Conservation (phyloP, 2,113 vertebrate species). For the Scartelaos histophorus region DNA sequence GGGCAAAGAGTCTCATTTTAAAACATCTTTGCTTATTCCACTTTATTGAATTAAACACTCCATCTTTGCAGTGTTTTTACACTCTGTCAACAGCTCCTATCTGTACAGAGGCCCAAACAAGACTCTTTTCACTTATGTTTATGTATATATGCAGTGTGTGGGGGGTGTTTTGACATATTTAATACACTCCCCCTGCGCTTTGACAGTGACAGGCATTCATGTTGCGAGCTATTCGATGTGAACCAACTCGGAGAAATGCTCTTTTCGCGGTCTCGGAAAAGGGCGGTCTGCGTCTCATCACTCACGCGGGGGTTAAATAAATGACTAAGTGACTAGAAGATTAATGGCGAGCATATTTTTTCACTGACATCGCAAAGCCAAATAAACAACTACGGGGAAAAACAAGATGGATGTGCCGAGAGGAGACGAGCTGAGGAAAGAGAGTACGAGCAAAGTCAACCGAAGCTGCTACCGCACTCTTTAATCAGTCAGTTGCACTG, state of each 20-base stretch:
- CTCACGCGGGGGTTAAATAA: conserved; percentile 37
- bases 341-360: conserved; percentile 50
- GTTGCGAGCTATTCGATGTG: conserved; percentile 5
- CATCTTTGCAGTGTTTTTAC: conserved; percentile 5
- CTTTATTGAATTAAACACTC: conserved; percentile 6
- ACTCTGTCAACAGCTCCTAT: conserved; percentile 47
- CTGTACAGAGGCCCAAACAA: neutral
- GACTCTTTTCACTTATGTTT: conserved; percentile 36
- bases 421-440: neutral
- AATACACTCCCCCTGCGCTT: neutral
- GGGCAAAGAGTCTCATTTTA: neutral
- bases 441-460: neutral
- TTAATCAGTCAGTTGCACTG: neutral
- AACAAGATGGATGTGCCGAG: neutral
- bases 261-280: conserved; percentile 12
- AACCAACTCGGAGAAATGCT: conserved; percentile 30
- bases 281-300: conserved; percentile 40
- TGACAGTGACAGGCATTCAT: conserved; percentile 42
- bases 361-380: conserved; percentile 25
- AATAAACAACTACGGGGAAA: conserved; percentile 44
- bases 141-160: conserved; percentile 9
- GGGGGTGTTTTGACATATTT: conserved; percentile 23
- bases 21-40: conserved; percentile 12
- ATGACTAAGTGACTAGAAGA: conserved; percentile 38
- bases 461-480: neutral